Evolutionary conservation across 2,113 vertebrate genomes (phyloP), one percentile per base, ranked within the genome.

Genomic region (Picathartes gymnocephalus): DNA sequence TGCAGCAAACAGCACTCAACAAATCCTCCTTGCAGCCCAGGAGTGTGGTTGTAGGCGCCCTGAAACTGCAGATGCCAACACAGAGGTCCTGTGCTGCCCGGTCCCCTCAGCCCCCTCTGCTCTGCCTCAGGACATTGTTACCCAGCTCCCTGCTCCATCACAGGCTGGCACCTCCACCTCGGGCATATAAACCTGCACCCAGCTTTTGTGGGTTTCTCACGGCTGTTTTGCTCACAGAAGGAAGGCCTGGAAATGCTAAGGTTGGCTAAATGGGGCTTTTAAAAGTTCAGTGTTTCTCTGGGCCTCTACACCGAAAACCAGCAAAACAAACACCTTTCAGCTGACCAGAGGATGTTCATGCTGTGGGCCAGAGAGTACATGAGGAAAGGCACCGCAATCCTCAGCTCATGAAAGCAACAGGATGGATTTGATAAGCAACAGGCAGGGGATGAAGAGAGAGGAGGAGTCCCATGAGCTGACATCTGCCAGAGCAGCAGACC

Each of bases 401-500:
- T 86, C 66, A 80, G 78, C 19, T 70, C 31, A 37, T 33, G 64
- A 79, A 81, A 94, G 65, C 53, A 92, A 57, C 37, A 65, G 40
- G 61, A 76, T 69, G 50, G 77, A 54, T 86, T 90, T 81, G 44
- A 90, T 86, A 88, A 60, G 64, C 50, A 86, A 68, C 66, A 94
- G 80, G 28, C 7, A 3, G 53, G 24, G 53, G 44, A 74, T 44
- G 80, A 86, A 71, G 68, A 88, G 74, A 92, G 28, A 90, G 62
- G 45, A 85, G 57, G 16, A n/a, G 42, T 88, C 80, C 76, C 90
- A 86, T 0, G 1, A 92, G 82, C 31, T 4, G 0, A 82, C 93
- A 90, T 92, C 85, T 95, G 90, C 85, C 85, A 86, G 64, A 95
- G 76, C 76, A 70, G 51, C 87, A 91, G 94, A 93, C 60, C 39